Evolutionary conservation across 2,113 vertebrate genomes (phyloP).

Genomic region (Tachycineta bicolor): DNA sequence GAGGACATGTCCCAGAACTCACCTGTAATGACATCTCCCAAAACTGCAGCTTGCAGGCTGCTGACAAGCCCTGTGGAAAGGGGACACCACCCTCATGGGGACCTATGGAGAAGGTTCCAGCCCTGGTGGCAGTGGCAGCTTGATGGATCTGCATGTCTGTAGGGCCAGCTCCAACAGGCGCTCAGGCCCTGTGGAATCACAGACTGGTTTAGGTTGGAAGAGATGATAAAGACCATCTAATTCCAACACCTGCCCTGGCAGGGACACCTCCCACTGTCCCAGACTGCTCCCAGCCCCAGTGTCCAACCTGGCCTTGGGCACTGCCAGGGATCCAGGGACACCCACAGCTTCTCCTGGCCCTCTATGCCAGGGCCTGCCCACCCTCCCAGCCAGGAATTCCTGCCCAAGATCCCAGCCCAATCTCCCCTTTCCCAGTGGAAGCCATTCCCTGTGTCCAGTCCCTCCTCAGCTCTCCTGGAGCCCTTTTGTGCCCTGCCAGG

Average conservation of each 20-base stretch:
- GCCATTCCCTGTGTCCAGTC: neutral
- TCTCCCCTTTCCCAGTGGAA: neutral
- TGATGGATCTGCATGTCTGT: accelerated
- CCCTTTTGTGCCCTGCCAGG: neutral
- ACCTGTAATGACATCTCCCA: neutral
- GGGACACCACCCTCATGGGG: neutral
- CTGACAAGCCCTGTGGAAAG: neutral
- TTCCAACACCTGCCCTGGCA: neutral
- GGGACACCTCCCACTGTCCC: neutral
- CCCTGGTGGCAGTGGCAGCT: neutral
- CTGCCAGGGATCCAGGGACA: neutral
- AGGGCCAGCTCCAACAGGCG: accelerated
- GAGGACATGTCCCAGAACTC: neutral
- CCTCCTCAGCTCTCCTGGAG: neutral
- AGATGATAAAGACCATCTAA: neutral
- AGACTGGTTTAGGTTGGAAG: neutral
- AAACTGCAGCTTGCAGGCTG: neutral
- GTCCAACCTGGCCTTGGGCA: neutral
- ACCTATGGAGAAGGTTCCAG: neutral
- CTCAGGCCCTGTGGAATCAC: neutral
- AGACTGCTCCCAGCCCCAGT: neutral
- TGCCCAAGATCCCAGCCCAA: accelerated
- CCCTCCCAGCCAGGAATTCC: neutral
- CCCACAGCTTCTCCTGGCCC: neutral
- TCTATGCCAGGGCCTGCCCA: accelerated